phyloP scores from a whole-genome alignment of 2,888 invertebrate genomes.

The Lomographa bimaculata region DNA sequence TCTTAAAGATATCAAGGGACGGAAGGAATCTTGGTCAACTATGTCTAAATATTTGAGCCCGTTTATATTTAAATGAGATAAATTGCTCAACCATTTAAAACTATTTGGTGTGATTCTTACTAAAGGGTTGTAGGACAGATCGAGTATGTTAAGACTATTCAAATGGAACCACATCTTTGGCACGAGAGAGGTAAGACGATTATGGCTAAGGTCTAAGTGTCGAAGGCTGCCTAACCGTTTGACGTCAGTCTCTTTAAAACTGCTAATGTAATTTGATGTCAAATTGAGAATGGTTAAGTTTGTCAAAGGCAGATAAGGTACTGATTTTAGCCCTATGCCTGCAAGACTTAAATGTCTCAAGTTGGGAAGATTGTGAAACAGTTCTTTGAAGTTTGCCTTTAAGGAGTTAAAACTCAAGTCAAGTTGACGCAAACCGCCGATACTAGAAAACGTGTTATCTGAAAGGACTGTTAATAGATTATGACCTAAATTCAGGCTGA shows the following conservation, averaged over 20 bases:
- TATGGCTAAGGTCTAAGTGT: constrained; percentile 89
- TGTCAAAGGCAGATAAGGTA: constrained; percentile 90
- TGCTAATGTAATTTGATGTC: constrained; percentile 89
- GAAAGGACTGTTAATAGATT: constrained; percentile 93
- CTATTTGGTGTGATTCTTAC: constrained; percentile 88
- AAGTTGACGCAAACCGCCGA: constrained; percentile 89
- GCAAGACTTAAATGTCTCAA: constrained; percentile 90
- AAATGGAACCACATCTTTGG: constrained; percentile 89
- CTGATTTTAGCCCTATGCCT: constrained; percentile 88
- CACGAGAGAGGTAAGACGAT: constrained; percentile 89
- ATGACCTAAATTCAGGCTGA: constrained; percentile 89
- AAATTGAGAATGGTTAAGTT: constrained; percentile 91
- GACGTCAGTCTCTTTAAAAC: constrained; percentile 87
- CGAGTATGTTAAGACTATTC: constrained; percentile 88
- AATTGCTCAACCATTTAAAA: constrained; percentile 87
- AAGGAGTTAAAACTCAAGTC: constrained; percentile 92
- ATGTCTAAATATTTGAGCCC: constrained; percentile 88
- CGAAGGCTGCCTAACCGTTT: constrained; percentile 88
- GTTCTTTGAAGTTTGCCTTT: constrained; percentile 93
- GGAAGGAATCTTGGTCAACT: constrained; percentile 89
- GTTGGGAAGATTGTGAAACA: constrained; percentile 93
- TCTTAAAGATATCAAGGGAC: constrained; percentile 88
- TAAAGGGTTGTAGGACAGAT: constrained; percentile 92
- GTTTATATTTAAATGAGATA: constrained; percentile 90
- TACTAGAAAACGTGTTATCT: constrained; percentile 93